Percentiles rank a stretch among this genome's conserved stretches.
Conservation (phyloP, 2,113 vertebrate species). For the Lethenteron camtschaticum region DNA sequence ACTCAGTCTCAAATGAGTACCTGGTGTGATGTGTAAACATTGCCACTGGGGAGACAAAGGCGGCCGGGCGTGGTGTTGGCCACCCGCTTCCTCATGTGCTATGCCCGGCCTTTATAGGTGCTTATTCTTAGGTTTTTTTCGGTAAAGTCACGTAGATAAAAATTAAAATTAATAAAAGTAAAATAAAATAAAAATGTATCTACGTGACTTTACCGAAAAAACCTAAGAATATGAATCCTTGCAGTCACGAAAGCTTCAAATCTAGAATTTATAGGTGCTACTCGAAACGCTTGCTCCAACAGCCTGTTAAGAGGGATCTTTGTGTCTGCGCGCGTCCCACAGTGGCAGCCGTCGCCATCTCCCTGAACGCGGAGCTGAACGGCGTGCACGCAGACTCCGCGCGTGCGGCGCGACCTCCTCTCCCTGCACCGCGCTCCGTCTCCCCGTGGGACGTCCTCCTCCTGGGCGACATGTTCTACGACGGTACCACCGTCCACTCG, state of each 20-base stretch:
- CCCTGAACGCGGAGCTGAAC: slow-evolving; percentile 61
- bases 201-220: not conserved
- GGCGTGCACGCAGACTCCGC: slow-evolving; percentile 19
- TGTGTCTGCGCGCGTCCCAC: slow-evolving; percentile 10
- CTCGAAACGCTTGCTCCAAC: not conserved
- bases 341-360: slow-evolving; percentile 59
- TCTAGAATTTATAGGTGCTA: not conserved
- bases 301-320: slow-evolving; percentile 5
- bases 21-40: too few species aligned
- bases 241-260: not conserved
- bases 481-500: slow-evolving; percentile 36
- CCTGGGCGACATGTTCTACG: slow-evolving; percentile 89
- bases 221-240: not conserved
- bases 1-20: too few species aligned
- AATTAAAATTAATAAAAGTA: not conserved
- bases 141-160: not conserved
- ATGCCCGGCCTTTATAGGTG: not conserved
- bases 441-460: slow-evolving; percentile 52
- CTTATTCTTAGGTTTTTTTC: too few species aligned
- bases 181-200: not conserved
- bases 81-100: too few species aligned
- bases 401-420: slow-evolving; percentile 32
- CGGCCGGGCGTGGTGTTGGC: too few species aligned
- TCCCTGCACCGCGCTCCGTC: slow-evolving; percentile 26
- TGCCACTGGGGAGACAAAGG: too few species aligned